Evolutionary conservation across 1,140 invertebrate genomes (phyloP).

Genomic region (Polypedilum pembai): DNA sequence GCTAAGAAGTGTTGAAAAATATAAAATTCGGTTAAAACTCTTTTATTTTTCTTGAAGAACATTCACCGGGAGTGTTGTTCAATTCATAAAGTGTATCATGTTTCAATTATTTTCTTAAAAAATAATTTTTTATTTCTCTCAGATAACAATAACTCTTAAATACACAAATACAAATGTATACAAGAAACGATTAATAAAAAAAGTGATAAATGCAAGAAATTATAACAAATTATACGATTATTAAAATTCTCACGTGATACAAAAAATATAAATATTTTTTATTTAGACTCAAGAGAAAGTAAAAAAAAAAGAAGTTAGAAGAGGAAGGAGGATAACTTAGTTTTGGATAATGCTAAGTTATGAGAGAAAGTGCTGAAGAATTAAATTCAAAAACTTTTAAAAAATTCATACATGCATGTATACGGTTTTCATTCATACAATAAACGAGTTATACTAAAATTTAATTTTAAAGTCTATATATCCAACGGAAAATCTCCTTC

Average conservation of each 20-base stretch:
- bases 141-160: not conserved
- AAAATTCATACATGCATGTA: slow-evolving; percentile 12
- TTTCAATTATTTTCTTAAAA: slow-evolving; percentile 13
- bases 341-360: not conserved
- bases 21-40: too few species aligned
- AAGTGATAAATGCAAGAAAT: slow-evolving; percentile 22
- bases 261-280: not conserved
- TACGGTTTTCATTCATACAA: not conserved
- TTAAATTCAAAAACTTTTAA: not conserved
- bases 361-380: not conserved
- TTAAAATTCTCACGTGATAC: slow-evolving; percentile 8
- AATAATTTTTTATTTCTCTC: not conserved
- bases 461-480: not conserved
- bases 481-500: not conserved
- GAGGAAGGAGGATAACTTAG: not conserved
- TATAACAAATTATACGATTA: slow-evolving; percentile 21
- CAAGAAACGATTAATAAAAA: slow-evolving; percentile 7
- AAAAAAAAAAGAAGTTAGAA: not conserved
- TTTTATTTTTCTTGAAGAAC: not conserved
- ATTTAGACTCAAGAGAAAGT: slow-evolving; percentile 12
- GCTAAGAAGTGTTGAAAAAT: not conserved
- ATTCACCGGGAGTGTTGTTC: not conserved
- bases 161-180: slow-evolving; percentile 26
- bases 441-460: not conserved
- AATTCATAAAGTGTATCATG: not conserved